These are phyloP conservation scores for Bubo bubo DNA, from an alignment of 2,113 vertebrate species.

Conservation along the genomic window DNA sequence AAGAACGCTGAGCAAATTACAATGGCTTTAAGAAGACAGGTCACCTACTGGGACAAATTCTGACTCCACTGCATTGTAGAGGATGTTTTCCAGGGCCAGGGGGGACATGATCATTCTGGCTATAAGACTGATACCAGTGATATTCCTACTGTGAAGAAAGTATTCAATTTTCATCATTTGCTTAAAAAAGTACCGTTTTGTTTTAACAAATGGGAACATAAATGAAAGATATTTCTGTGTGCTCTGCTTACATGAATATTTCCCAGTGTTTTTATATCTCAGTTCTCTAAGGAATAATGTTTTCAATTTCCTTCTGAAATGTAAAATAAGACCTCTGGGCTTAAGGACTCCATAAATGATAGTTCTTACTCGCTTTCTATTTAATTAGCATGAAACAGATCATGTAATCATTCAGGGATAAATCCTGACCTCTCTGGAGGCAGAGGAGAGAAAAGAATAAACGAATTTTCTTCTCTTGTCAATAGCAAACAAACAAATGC, in stretches of 20 bases:
- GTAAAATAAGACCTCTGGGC: conserved; percentile 63
- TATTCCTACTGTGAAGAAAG: conserved; percentile 35
- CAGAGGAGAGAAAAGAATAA: background rate
- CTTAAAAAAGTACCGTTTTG: conserved; percentile 46
- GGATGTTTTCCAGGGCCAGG: background rate
- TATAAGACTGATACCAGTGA: background rate
- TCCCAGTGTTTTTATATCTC: conserved; percentile 57
- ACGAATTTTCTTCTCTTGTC: background rate
- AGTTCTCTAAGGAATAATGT: conserved; percentile 40
- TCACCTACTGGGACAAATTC: background rate
- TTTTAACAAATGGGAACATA: conserved; percentile 56
- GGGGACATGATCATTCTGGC: background rate
- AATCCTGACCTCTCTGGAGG: conserved; percentile 28
- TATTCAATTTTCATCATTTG: conserved; percentile 45
- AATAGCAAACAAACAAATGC: background rate
- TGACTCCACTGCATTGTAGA: background rate
- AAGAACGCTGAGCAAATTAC: background rate
- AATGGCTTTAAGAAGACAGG: background rate
- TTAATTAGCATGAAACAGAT: conserved; percentile 62
- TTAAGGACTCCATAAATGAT: conserved; percentile 45
- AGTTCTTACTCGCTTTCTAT: conserved; percentile 18
- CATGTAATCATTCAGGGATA: conserved; percentile 9
- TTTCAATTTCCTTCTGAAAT: conserved; percentile 67
- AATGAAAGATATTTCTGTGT: conserved; percentile 53
- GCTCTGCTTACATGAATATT: conserved; percentile 40